Evolutionary conservation across 1,140 invertebrate species (phyloP), one percentile per base, ranked within the genome.

Genomic region (Batillaria attramentaria): DNA sequence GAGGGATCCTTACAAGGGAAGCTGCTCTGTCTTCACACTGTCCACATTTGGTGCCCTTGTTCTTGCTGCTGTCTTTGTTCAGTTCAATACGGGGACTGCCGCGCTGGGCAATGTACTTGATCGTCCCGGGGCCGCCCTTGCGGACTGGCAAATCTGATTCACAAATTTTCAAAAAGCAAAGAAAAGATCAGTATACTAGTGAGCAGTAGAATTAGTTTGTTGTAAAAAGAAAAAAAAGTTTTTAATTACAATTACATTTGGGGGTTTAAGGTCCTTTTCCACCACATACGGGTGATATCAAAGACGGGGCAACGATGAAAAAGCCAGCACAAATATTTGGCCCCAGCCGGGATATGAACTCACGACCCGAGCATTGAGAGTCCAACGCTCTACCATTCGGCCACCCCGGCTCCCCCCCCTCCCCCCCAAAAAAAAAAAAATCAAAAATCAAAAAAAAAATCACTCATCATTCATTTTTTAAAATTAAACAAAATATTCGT

Each of bases 1-100:
- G n/a, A n/a, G n/a, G 35, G 28, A 35, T 24, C 57, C 87, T 83
- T 79, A 91, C 91, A 83, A 91, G 85, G 33, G 87, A 83, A n/a
- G 90, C 91, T 57, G 83, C 76, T 74, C 89, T 86, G 46, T 90
- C 87, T 76, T 91, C 91, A 87, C 91, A 91, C 83, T 91, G 91
- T 20, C 91, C 91, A 89, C 91, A 91, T 75, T 87, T 86, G 8
- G 85, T 82, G 28, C 85, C 87, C 62, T 89, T 90, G 20, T 81
- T 65, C 72, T 87, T 89, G 70, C 77, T 69, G 70, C 77, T 69
- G 28, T 83, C 80, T 39, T 84, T 81, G 16, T 81, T 82, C 20
- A 37, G 54, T 24, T 81, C 77, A 10, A 28, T 16, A 18, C 20
- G 8, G 13, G 76, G 66, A 1, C 28, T 79, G n/a, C n/a, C n/a